Base-by-base conservation (phyloP, 2,113 vertebrate genomes). In the Lucifuga dentata region DNA sequence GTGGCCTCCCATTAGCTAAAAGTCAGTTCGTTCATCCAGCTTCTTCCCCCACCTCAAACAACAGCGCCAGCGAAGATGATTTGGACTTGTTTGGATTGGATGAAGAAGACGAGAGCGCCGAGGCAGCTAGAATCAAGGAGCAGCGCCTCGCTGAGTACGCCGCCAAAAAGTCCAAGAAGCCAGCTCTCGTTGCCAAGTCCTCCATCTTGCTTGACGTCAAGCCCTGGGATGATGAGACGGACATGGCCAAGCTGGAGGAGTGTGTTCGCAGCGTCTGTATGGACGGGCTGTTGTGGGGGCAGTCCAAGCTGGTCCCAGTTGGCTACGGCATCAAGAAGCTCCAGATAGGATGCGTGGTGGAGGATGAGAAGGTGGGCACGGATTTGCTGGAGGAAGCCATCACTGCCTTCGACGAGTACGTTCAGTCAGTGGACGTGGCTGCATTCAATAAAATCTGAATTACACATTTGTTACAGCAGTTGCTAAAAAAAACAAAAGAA, bases 271-370 rank as follows among this genome's bases (percentile, higher is more conserved):
- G 93, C 78, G 93, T 99, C 73, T 83, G 90, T 59, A 91, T 95
- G 73, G 96, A 98, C 0, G 97, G 97, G 73, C 91, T 99, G 73
- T 88, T 99, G 65, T 99, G 97, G 97, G 97, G 96, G 39, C 94
- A 93, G 43, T 97, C 97, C 73, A 98, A 98, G 84, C 85, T 99
- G 43, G 93, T 98, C 46, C 95, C 96, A 0, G 97, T 99, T 78
- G 97, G 97, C 4, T 99, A 98, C 26, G 96, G 97, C 78, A 98
- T 99, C 88, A 96, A 95, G 87, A 99, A 99, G 78, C 95, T 99
- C 59, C 97, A 98, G 84, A 98, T 99, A 55, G 95, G 95, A 1
- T 98, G 96, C 9, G 95, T 99, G 50, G 96, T 98, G 73, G 97
- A 98, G 92, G 98, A 98, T 44, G 95, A 98, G 55, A 99, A 98